Evolutionary conservation across 2,888 invertebrate species (phyloP), one percentile per base, ranked within the genome.

Genomic region (Metalampra italica): DNA sequence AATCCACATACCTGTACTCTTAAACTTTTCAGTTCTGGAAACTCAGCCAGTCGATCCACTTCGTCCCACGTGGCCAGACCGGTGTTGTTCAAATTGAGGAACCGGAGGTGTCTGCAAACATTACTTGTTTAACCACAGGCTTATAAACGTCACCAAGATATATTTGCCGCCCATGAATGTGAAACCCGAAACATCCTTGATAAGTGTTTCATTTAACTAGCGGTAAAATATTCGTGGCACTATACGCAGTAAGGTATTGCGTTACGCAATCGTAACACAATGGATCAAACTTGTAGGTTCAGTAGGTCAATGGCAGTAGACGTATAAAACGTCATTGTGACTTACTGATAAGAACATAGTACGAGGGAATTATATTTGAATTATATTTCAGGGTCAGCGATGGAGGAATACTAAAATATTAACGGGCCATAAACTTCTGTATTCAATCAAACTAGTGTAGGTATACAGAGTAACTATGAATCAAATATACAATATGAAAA

Each of bases 61-160:
- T 97, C 97, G 64, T 95, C 94, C 97, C 98, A 97, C 36, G 95
- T 94, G 43, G 93, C 91, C 43, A 98, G 82, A 45, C 94, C 92
- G 14, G 96, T 96, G 61, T 95, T 94, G 78, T 96, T 97, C 55
- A 98, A 90, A 81, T 97, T 97, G 50, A 96, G 90, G 70, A 96
- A 93, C 68, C 93, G 92, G 46, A 97, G 91, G 69, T 91, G 91
- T 49, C 92, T 91, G 81, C 90, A 30, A 39, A 46, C 40, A 46
- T 46, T 46, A 46, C 45, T 45, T n/a, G 43, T 13, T 14, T 34
- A 12, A 38, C 5, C 9, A 45, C 37, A 43, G 15, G 43, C 38
- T 41, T 46, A 22, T 43, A 43, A 43, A 43, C 9, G 13, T 36
- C 36, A 36, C n/a, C n/a, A 36, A 36, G n/a, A 29, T 42, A 2